Conservation (phyloP, 2,888 invertebrate genomes). For the Ophion slaviceki region DNA sequence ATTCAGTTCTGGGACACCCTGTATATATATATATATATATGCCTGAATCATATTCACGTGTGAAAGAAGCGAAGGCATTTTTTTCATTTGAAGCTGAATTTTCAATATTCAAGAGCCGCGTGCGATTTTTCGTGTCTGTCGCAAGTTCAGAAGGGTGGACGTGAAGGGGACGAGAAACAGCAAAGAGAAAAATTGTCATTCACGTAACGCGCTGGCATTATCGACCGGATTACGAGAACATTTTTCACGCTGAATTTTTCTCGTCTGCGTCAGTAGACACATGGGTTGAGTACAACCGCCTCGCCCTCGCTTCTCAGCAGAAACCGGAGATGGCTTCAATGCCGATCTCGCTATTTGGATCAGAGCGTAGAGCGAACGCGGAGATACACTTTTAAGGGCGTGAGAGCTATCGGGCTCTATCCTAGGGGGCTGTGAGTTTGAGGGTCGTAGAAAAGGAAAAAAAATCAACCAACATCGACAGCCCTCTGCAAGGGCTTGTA, state of each 20-base stretch:
- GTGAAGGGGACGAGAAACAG: neutral
- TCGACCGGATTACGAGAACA: slow-evolving; percentile 30
- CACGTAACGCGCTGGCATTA: slow-evolving; percentile 25
- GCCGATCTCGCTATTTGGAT: neutral
- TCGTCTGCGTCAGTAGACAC: slow-evolving; percentile 17
- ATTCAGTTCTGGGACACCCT: too few species aligned
- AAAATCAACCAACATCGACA: slow-evolving; percentile 2
- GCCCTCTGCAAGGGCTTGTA: neutral
- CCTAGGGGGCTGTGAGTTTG: neutral
- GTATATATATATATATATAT: neutral
- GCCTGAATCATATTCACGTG: neutral
- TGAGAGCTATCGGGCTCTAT: slow-evolving; percentile 21
- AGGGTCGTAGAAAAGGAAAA: neutral
- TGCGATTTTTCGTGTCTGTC: slow-evolving; percentile 1
- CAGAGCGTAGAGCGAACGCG: neutral
- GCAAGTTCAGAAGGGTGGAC: neutral
- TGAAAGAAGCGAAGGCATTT: neutral
- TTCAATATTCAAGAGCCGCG: slow-evolving; percentile 13
- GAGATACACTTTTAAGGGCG: slow-evolving; percentile 12
- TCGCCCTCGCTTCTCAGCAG: neutral
- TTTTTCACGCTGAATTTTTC: slow-evolving; percentile 31
- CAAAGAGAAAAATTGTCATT: slow-evolving; percentile 34
- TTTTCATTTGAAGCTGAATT: slow-evolving; percentile 7
- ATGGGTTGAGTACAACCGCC: neutral
- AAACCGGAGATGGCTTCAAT: neutral